These are phyloP conservation scores for Numenius phaeopus DNA, from an alignment of 2,797 vertebrate genomes.

Conservation along the genomic window DNA sequence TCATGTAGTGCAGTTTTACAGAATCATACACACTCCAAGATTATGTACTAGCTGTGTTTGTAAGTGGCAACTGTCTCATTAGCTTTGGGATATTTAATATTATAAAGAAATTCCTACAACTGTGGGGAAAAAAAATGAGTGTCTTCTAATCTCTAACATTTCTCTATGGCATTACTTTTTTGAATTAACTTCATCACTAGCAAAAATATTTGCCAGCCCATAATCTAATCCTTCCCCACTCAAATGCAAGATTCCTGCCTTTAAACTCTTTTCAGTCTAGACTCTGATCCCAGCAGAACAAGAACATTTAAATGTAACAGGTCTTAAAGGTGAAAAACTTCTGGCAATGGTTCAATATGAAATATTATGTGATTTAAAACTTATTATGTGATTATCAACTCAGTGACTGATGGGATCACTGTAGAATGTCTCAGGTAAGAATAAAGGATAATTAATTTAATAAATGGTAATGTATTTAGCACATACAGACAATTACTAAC, in stretches of 20 bases:
- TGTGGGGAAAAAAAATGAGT: neutral
- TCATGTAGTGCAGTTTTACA: neutral
- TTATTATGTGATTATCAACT: slow-evolving; percentile 23
- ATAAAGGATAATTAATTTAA: slow-evolving; percentile 58
- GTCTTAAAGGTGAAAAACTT: slow-evolving; percentile 23
- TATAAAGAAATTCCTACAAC: slow-evolving; percentile 64
- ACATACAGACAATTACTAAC: slow-evolving; percentile 17
- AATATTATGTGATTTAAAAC: slow-evolving; percentile 20
- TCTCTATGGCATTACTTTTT: neutral
- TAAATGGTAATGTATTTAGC: slow-evolving; percentile 30
- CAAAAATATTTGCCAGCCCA: neutral
- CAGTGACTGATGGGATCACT: neutral
- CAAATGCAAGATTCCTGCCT: neutral
- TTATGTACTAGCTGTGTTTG: slow-evolving; percentile 27
- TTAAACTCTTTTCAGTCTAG: neutral
- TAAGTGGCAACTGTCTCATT: slow-evolving; percentile 48
- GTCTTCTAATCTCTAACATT: neutral
- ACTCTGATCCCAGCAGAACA: neutral
- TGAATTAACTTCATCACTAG: neutral
- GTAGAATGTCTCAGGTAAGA: neutral
- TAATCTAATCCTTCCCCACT: neutral
- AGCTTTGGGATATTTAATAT: slow-evolving; percentile 58
- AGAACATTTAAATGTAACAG: neutral
- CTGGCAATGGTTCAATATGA: neutral
- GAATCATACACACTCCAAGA: neutral